Evolutionary conservation across 2,797 vertebrate species (phyloP).

Genomic region (Apodemus agrarius): DNA sequence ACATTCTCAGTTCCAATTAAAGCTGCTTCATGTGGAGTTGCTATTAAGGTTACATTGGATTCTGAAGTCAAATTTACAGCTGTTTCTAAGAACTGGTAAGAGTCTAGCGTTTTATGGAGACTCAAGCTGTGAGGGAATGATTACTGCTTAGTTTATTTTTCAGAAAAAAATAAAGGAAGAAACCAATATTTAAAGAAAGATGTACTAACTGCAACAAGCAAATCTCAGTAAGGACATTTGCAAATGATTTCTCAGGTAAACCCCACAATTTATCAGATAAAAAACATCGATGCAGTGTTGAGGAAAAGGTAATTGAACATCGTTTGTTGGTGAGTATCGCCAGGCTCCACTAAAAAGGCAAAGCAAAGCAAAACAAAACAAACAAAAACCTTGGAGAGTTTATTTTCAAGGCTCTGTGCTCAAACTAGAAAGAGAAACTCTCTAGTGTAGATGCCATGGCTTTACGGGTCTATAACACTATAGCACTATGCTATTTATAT

Average conservation of each 20-base stretch:
- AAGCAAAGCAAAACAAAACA: background rate
- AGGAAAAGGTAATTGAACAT: background rate
- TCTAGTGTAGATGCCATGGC: background rate
- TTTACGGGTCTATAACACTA: background rate
- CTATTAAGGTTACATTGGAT: conserved; percentile 4
- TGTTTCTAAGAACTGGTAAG: conserved; percentile 23
- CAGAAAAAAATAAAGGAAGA: background rate
- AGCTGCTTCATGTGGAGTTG: background rate
- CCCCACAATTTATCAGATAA: background rate
- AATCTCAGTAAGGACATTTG: background rate
- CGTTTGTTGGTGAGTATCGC: background rate
- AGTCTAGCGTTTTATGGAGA: conserved; percentile 38
- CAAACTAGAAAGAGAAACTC: background rate
- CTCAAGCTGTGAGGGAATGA: conserved; percentile 32
- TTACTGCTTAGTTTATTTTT: conserved; percentile 18
- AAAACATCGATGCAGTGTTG: background rate
- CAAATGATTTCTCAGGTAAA: background rate
- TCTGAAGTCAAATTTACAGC: conserved; percentile 51
- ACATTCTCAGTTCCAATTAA: conserved; percentile 36
- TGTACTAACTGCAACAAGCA: background rate
- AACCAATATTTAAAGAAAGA: conserved; percentile 22
- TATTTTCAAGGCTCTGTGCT: background rate
- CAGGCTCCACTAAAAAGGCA: background rate
- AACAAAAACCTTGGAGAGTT: background rate
- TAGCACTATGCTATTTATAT: no score